Evolutionary conservation across 2,113 vertebrate genomes (phyloP), one percentile per base, ranked within the genome.

Genomic region (Macaca nemestrina): DNA sequence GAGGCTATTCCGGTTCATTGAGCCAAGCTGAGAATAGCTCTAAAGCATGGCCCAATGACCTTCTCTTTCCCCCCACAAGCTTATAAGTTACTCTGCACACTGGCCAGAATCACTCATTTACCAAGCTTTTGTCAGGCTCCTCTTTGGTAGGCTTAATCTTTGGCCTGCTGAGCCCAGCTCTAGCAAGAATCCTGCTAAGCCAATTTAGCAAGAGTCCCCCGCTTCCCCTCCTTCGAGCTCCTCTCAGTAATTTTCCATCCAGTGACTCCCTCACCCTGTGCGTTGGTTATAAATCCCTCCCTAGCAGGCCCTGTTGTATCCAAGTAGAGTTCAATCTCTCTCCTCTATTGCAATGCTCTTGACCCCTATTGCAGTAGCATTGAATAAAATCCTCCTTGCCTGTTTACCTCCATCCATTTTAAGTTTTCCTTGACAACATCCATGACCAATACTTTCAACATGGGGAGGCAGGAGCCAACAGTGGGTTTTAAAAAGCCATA

Each of bases 351-450:
- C 30, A 3, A 1, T 3, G 5, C 23, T 7, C 61, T 8, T 35
- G 59, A 61, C 17, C 38, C 17, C 13, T 0, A 1, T 1, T 3
- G 18, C n/a, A 13, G 10, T 8, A 17, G 7, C 0, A 2, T 12
- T 38, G 32, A 27, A 12, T 22, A 0, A 2, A 0, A 4, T 30
- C 17, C 20, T 50, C 72, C 22, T 17, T 8, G 16, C 35, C 30
- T 1, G 14, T 5, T 27, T 14, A 22, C 8, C 23, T 86, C 57
- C 25, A 5, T n/a, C 32, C 43, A 32, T 27, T 10, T 20, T 0
- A 25, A 11, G 18, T 73, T 82, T 75, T 20, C n/a, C 72, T 20
- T 35, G 59, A 12, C 30, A 35, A 10, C 22, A 18, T 18, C 75
- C 7, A 1, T 10, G n/a, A 1, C 30, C 22, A 40, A 1, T 30